Conservation (phyloP, 2,797 vertebrate species). For the Falco cherrug region DNA sequence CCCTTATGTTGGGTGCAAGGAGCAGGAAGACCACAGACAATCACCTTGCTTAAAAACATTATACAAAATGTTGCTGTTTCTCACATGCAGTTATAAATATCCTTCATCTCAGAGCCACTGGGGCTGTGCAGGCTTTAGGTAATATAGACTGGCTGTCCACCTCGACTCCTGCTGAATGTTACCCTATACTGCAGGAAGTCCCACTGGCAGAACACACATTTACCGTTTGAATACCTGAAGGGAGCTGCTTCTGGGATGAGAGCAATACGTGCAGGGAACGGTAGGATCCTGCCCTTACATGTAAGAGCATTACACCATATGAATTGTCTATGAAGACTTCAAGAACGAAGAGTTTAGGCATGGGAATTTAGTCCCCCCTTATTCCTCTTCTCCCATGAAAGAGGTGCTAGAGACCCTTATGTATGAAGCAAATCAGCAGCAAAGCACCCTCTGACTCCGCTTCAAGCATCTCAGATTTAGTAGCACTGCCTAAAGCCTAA, state of each 20-base stretch:
- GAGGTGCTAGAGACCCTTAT: background rate
- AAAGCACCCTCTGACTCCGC: background rate
- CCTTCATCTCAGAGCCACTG: background rate
- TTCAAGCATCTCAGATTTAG: background rate
- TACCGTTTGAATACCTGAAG: background rate
- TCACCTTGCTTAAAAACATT: background rate
- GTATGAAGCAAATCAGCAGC: background rate
- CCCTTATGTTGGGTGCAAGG: fast-evolving
- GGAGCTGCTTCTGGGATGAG: background rate
- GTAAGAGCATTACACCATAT: background rate
- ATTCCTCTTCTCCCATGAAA: background rate
- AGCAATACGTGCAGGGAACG: fast-evolving
- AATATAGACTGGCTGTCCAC: background rate
- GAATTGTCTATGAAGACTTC: background rate
- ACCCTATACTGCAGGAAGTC: background rate
- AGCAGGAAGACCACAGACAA: background rate
- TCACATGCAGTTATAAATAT: background rate
- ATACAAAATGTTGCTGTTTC: background rate
- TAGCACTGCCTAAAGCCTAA: background rate
- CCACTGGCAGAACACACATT: background rate
- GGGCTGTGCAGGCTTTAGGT: background rate
- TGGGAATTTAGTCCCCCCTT: background rate
- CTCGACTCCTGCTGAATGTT: background rate
- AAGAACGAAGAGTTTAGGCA: background rate
- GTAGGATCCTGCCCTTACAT: background rate